Evolutionary conservation across 2,888 invertebrate genomes (phyloP), one percentile per base, ranked within the genome.

Genomic region (Hoplodrina ambigua): DNA sequence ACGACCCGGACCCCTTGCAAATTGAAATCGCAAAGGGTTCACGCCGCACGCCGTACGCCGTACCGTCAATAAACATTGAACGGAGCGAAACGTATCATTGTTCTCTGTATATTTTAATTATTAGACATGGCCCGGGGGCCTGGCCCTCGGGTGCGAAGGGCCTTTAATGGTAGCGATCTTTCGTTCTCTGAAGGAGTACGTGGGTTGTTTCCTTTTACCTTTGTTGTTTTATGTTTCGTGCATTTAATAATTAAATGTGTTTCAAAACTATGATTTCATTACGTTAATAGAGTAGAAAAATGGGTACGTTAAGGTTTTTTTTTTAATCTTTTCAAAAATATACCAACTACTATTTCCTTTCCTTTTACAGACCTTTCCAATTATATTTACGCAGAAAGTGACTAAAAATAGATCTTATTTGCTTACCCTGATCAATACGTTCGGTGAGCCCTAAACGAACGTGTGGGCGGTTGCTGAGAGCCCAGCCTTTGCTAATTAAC

Each of bases 41-140:
- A 87, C 85, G 87, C 82, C 52, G 75, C 86, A 86, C 85, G 85
- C 82, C 85, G 86, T 84, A 86, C 83, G 86, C 81, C 86, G 85
- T 85, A 62, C 60, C 93, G 90, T 94, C 93, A 91, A 94, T 94
- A 93, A 94, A 94, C 93, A 94, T 92, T 91, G 91, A 88, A 89
- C 86, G 89, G 89, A 91, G 91, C 90, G 91, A 93, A 91, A 92
- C 92, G 90, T 92, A 93, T 94, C 93, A 94, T 93, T 93, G 92
- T 94, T 91, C 92, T 89, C 88, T 92, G 93, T 93, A 91, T 94
- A 94, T 94, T 94, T 94, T 94, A 94, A 94, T 94, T 93, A 94
- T 93, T 91, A 92, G 89, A 89, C 90, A 88, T 87, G 84, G 87
- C 89, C 89, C 81, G 82, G 85, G 89, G 88, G 87, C 83, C 86